A percentile compares a stretch with the other conserved stretches of the same genome.
These are phyloP conservation scores for Psittacula echo DNA, from an alignment of 2,797 vertebrate species.

Conservation along the genomic window DNA sequence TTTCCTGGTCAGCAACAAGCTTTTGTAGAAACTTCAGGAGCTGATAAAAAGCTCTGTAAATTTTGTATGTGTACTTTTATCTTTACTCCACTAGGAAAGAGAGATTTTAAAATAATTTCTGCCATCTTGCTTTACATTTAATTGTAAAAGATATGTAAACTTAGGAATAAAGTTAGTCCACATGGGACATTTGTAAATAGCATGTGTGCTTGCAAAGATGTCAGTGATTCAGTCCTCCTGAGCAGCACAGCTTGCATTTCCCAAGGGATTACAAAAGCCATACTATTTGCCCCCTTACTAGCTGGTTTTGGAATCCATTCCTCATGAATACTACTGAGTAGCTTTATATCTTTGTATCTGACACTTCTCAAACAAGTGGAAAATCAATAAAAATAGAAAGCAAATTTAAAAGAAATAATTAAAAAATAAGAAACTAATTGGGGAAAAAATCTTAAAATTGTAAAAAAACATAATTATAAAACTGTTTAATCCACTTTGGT, in stretches of 20 bases:
- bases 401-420: not conserved
- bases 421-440: not conserved
- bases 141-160: not conserved
- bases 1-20: conserved; percentile 68
- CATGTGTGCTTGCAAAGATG: not conserved
- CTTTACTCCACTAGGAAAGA: not conserved
- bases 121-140: conserved; percentile 13
- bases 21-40: conserved; percentile 69
- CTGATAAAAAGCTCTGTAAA: conserved; percentile 68
- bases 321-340: not conserved
- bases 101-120: conserved; percentile 46
- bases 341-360: not conserved
- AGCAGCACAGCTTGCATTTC: not conserved
- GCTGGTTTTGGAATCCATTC: not conserved
- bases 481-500: not conserved
- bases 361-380: not conserved
- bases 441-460: not conserved
- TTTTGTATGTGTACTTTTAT: conserved; percentile 52
- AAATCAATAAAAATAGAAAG: not conserved
- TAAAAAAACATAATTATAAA: not conserved
- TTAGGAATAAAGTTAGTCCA: not conserved
- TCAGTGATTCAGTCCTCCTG: not conserved
- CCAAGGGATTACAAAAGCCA: not conserved
- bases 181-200: not conserved
- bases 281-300: not conserved